Evolutionary conservation across 2,888 invertebrate species (phyloP).

Genomic region (Apotomis capreana): DNA sequence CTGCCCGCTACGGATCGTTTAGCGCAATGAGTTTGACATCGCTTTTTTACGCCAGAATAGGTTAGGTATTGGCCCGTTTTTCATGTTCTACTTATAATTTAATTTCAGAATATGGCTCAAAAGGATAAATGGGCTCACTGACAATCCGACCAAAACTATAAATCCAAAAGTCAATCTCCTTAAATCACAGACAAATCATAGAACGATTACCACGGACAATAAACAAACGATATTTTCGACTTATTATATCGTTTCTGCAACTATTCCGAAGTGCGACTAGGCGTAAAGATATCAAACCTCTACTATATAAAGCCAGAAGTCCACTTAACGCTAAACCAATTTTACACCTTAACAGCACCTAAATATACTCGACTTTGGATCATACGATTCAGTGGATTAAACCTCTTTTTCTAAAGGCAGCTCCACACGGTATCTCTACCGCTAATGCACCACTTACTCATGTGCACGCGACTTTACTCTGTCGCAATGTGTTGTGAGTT

Average conservation of each 20-base stretch:
- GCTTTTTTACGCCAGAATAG: too few relatives aligned
- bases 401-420: background rate
- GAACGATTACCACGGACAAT: conserved; percentile 56
- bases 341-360: background rate
- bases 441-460: conserved; percentile 80
- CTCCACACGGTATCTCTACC: conserved; percentile 67
- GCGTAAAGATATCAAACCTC: conserved; percentile 66
- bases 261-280: conserved; percentile 63
- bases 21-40: too few relatives aligned
- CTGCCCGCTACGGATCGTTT: too few relatives aligned
- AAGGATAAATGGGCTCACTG: too few relatives aligned
- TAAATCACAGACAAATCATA: conserved; percentile 49
- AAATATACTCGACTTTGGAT: background rate
- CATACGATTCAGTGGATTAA: background rate
- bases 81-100: too few relatives aligned
- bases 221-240: conserved; percentile 48
- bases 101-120: too few relatives aligned
- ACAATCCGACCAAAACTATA: too few relatives aligned
- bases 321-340: background rate
- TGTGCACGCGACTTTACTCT: conserved; percentile 70
- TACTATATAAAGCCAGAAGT: background rate
- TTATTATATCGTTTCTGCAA: conserved; percentile 48
- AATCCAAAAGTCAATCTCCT: conserved; percentile 16
- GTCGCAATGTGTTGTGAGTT: conserved; percentile 64
- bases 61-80: too few relatives aligned